Evolutionary conservation across 2,888 invertebrate genomes (phyloP).

Genomic region (Heteromurus nitidus): DNA sequence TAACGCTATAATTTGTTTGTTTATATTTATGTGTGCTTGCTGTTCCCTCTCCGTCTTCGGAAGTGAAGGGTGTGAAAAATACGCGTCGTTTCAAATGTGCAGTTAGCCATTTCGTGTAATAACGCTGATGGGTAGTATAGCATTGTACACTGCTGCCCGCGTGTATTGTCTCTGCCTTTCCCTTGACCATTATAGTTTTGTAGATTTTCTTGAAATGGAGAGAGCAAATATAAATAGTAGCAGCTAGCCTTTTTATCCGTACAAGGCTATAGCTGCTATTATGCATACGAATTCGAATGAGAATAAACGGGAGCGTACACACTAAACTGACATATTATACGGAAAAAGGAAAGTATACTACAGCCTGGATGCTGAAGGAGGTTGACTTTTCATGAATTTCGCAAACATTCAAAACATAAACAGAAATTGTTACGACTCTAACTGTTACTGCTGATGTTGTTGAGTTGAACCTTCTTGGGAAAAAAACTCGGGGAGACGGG

Average conservation of each 20-base stretch:
- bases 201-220: conserved; percentile 34
- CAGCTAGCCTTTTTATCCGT: not conserved
- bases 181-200: conserved; percentile 33
- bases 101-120: conserved; percentile 38
- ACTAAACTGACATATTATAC: no score
- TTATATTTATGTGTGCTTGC: not conserved
- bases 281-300: conserved; percentile 3
- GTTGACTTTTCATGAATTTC: conserved; percentile 46
- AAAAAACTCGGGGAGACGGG: no score
- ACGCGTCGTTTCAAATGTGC: conserved; percentile 28
- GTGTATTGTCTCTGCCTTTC: not conserved
- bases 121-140: conserved; percentile 6
- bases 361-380: not conserved
- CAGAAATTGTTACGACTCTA: conserved; percentile 50
- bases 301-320: not conserved
- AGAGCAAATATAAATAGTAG: no score
- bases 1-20: conserved; percentile 28
- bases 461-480: conserved; percentile 28
- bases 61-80: conserved; percentile 37
- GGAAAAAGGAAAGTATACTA: no score
- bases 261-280: not conserved
- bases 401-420: conserved; percentile 48
- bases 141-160: not conserved
- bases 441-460: conserved; percentile 38
- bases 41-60: not conserved